These are phyloP conservation scores for Poecilia velifera DNA, from an alignment of 2,797 vertebrate species.

Conservation along the genomic window DNA sequence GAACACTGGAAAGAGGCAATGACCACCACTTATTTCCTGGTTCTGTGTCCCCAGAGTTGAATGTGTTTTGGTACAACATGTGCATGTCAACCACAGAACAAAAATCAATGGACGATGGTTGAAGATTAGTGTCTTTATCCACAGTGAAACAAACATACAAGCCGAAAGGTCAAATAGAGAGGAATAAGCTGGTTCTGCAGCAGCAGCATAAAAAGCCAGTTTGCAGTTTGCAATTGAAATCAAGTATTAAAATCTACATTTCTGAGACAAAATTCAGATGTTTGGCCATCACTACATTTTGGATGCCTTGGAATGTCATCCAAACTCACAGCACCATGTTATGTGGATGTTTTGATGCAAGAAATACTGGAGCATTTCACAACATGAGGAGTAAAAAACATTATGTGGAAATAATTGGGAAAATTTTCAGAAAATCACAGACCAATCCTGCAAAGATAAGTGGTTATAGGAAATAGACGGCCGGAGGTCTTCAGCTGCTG, in stretches of 20 bases:
- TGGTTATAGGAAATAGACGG: background rate
- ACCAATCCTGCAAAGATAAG: background rate
- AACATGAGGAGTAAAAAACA: background rate
- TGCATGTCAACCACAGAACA: background rate
- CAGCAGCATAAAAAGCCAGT: background rate
- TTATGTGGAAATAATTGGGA: background rate
- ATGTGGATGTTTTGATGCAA: background rate
- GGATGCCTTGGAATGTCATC: background rate
- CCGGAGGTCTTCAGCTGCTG: background rate
- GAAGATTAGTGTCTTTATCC: background rate
- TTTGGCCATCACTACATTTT: background rate
- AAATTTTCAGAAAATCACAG: background rate
- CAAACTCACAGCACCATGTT: too few relatives aligned
- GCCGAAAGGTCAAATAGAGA: background rate
- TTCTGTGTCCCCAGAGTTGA: background rate
- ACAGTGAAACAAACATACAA: background rate
- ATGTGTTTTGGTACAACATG: background rate
- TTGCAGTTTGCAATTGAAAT: background rate
- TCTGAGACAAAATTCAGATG: background rate
- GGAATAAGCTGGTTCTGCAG: background rate
- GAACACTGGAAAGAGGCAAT: background rate
- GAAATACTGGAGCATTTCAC: background rate
- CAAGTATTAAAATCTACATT: background rate
- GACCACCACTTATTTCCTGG: background rate
- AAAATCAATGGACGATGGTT: background rate